Evolutionary conservation across 2,113 vertebrate genomes (phyloP).

Genomic region (Marmota flaviventris): DNA sequence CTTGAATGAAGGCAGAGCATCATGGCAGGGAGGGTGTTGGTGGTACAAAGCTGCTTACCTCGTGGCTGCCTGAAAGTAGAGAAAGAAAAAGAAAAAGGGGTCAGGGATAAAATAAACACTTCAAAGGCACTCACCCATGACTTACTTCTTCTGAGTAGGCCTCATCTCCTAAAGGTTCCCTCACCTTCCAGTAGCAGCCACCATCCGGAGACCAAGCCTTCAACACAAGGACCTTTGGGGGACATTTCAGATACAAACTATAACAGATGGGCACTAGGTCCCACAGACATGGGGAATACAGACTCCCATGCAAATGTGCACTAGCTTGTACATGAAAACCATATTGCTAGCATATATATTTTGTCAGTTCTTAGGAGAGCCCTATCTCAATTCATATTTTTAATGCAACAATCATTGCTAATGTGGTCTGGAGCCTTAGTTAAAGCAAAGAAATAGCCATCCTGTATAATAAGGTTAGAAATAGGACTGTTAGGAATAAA

Average conservation of each 20-base stretch:
- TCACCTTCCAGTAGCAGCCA: not conserved
- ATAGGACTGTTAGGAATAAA: not conserved
- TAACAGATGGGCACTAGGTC: not conserved
- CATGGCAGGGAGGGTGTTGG: no score
- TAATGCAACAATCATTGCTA: not conserved
- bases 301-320: not conserved
- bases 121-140: not conserved
- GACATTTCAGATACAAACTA: not conserved
- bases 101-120: not conserved
- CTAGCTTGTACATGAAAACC: no score
- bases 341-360: no score
- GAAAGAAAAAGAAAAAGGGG: not conserved
- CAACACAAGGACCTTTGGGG: not conserved
- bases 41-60: not conserved
- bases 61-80: not conserved
- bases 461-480: not conserved
- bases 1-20: not conserved
- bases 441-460: not conserved
- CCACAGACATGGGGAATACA: accelerated
- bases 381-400: not conserved
- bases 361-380: not conserved
- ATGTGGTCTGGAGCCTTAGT: not conserved
- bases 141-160: not conserved
- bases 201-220: not conserved
- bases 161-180: not conserved